Conservation (phyloP, 1,140 invertebrate species). For the Glomeris maerens region DNA sequence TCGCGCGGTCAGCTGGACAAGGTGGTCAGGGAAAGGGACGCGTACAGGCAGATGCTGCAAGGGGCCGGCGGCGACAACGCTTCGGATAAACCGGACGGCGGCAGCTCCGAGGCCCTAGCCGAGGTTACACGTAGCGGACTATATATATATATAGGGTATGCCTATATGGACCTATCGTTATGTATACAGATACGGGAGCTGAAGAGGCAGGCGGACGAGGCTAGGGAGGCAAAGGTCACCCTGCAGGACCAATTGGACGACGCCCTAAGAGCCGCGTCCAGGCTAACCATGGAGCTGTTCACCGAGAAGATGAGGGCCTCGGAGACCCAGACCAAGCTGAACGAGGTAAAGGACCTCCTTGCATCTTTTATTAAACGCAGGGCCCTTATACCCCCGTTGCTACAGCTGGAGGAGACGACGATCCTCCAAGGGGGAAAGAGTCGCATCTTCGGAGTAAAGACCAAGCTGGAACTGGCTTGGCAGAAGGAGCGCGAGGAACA, state of each 20-base stretch:
- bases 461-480: slow-evolving; percentile 84
- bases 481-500: slow-evolving; percentile 89
- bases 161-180: no score
- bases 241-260: slow-evolving; percentile 81
- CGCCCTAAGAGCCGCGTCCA: slow-evolving; percentile 59
- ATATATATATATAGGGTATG: no score
- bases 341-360: slow-evolving; percentile 60
- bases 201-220: slow-evolving; percentile 38
- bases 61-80: no score
- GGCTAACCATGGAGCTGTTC: slow-evolving; percentile 73
- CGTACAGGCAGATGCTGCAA: slow-evolving; percentile 79
- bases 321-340: slow-evolving; percentile 78
- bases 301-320: slow-evolving; percentile 75
- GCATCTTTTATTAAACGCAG: no score
- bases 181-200: no score
- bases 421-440: slow-evolving; percentile 40
- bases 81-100: no score
- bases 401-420: slow-evolving; percentile 33
- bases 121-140: no score
- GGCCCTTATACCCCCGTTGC: no score
- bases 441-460: slow-evolving; percentile 67
- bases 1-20: slow-evolving; percentile 60
- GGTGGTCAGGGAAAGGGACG: slow-evolving; percentile 76
- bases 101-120: no score
- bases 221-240: slow-evolving; percentile 67